Conservation (phyloP, 2,113 vertebrate species). For the Pristiophorus japonicus region DNA sequence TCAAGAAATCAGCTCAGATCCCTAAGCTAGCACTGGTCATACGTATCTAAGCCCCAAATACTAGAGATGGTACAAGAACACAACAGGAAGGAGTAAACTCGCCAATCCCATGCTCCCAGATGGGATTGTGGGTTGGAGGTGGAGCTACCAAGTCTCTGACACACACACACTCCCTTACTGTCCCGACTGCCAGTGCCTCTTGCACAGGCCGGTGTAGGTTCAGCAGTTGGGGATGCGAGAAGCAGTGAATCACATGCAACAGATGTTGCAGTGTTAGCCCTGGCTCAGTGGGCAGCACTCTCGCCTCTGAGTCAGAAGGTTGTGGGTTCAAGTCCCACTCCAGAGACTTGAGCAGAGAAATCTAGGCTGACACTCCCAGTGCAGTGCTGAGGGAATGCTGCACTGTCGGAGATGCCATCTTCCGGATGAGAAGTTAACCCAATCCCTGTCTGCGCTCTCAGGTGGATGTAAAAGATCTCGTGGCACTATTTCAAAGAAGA, state of each 20-base stretch:
- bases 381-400: neutral
- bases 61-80: neutral
- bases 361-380: neutral
- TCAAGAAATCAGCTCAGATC: neutral
- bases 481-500: too few species aligned
- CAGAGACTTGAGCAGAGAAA: neutral
- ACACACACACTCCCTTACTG: neutral
- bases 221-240: neutral
- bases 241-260: neutral
- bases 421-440: neutral
- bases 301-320: neutral
- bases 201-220: neutral
- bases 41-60: neutral
- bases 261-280: neutral
- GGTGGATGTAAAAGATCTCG: too few species aligned
- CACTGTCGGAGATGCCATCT: neutral
- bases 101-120: neutral
- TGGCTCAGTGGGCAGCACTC: neutral
- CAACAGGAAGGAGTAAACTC: neutral
- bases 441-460: too few species aligned
- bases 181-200: too few species aligned
- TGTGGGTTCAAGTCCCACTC: neutral
- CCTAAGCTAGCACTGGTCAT: neutral
- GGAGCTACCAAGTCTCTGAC: neutral
- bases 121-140: neutral